Evolutionary conservation across 2,888 invertebrate species (phyloP).

Genomic region (Lutraria lutraria): DNA sequence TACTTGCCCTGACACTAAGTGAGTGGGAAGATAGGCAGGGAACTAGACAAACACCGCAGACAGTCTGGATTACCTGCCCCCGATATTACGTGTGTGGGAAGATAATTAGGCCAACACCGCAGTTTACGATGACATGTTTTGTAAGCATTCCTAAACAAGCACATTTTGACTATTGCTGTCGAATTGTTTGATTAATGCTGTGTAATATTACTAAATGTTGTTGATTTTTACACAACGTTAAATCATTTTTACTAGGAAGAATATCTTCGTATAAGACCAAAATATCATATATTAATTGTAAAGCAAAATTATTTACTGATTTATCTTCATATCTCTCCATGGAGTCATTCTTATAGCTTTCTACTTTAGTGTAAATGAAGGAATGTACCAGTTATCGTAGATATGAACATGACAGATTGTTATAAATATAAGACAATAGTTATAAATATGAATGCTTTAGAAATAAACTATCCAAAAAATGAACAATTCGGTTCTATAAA

Average conservation of each 20-base stretch:
- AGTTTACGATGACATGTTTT: too few relatives aligned
- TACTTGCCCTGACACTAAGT: too few relatives aligned
- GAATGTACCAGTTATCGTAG: too few relatives aligned
- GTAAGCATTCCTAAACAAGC: not conserved
- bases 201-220: not conserved
- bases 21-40: too few relatives aligned
- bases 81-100: too few relatives aligned
- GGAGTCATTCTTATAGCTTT: not conserved
- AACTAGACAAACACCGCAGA: too few relatives aligned
- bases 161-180: not conserved
- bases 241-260: constrained; percentile 3
- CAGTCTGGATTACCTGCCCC: too few relatives aligned
- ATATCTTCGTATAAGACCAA: not conserved
- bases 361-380: not conserved
- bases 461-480: not conserved
- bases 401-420: not conserved
- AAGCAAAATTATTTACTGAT: too few relatives aligned
- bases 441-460: constrained; percentile 10
- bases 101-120: too few relatives aligned
- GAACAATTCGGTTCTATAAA: not conserved
- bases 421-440: not conserved
- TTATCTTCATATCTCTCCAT: not conserved
- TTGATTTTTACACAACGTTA: not conserved
- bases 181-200: not conserved
- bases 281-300: not conserved